Evolutionary conservation across 1,140 invertebrate genomes (phyloP).

Genomic region (Drosophila persimilis): DNA sequence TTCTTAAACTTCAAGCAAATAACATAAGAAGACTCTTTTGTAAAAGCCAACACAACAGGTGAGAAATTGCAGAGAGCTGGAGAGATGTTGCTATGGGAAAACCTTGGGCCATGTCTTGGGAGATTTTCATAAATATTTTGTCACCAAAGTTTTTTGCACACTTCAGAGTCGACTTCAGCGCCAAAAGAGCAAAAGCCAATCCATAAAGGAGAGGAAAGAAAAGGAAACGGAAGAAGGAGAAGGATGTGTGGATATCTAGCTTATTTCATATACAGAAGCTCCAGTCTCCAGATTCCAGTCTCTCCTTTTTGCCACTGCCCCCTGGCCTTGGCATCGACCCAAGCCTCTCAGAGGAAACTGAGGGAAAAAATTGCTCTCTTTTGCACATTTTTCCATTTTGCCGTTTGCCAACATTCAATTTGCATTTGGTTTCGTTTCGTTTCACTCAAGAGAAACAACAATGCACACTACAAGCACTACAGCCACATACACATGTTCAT

Average conservation of each 20-base stretch:
- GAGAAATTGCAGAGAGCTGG: conserved; percentile 4
- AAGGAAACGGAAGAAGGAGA: not conserved
- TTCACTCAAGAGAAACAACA: conserved; percentile 38
- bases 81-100: too few relatives aligned
- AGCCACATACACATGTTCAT: not conserved
- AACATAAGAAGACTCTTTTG: not conserved
- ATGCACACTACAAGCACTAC: conserved; percentile 22
- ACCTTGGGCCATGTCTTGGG: conserved; percentile 22
- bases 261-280: conserved; percentile 20
- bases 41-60: conserved; percentile 41
- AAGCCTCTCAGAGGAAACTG: not conserved
- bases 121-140: conserved; percentile 62
- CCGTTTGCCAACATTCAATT: conserved; percentile 77
- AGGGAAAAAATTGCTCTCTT: conserved; percentile 49
- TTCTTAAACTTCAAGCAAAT: too few relatives aligned
- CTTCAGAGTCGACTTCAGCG: not conserved
- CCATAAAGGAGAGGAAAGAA: conserved; percentile 7
- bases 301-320: not conserved
- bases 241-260: not conserved
- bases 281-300: not conserved
- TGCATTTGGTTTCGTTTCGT: conserved; percentile 54
- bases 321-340: conserved; percentile 22
- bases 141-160: conserved; percentile 26
- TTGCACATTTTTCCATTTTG: conserved; percentile 66
- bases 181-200: conserved; percentile 10